Conservation (phyloP, 2,113 vertebrate species). For the Cavia porcellus region DNA sequence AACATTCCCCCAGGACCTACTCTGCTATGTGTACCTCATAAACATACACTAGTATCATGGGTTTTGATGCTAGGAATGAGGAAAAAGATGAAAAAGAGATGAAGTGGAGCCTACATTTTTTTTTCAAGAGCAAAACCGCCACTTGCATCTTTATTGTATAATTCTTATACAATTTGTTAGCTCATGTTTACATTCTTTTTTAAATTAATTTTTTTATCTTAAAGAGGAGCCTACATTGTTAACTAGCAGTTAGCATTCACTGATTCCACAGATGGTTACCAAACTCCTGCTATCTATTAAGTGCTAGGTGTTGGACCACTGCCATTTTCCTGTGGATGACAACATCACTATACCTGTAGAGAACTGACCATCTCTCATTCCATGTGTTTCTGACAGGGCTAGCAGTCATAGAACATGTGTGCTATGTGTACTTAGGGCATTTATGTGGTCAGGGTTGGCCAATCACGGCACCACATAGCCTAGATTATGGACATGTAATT, state of each 20-base stretch:
- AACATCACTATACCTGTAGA: background rate
- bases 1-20: background rate
- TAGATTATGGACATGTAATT: background rate
- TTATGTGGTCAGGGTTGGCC: background rate
- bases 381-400: background rate
- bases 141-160: too few species aligned
- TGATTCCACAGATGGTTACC: background rate
- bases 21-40: background rate
- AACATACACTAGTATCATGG: background rate
- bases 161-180: too few species aligned
- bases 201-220: too few species aligned
- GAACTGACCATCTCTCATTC: background rate
- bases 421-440: background rate
- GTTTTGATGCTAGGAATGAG: background rate
- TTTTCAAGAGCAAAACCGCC: too few species aligned
- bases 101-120: background rate
- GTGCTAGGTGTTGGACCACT: background rate
- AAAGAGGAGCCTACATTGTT: background rate
- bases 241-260: background rate
- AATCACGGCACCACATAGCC: background rate
- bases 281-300: background rate
- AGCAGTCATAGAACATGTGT: background rate
- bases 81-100: background rate
- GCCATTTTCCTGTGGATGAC: background rate
- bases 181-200: too few species aligned